Percentiles rank a stretch among this genome's conserved stretches.
Conservation (phyloP, 2,113 vertebrate species). For the Tachysurus vachellii region DNA sequence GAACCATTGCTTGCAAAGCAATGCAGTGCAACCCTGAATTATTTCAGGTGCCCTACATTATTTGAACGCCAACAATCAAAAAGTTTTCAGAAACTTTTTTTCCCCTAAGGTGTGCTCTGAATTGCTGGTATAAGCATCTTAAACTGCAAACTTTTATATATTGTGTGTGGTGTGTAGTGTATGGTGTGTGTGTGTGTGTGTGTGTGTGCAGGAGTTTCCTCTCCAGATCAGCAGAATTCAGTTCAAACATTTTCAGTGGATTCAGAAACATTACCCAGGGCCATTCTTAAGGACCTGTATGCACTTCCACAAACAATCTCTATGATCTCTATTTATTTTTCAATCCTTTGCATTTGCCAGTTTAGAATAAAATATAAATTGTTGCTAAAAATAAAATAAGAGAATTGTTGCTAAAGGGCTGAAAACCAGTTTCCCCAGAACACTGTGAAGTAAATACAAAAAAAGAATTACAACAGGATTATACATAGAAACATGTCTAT, state of each 20-base stretch:
- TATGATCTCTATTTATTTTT: conserved; percentile 26
- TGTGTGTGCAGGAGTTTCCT: conserved; percentile 42
- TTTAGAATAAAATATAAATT: neutral
- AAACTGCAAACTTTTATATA: conserved; percentile 56
- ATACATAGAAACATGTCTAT: neutral
- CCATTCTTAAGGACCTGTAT: neutral
- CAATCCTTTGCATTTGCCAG: neutral
- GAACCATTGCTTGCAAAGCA: neutral
- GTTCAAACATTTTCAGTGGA: conserved; percentile 38
- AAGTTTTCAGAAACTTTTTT: conserved; percentile 42
- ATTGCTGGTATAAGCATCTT: conserved; percentile 54
- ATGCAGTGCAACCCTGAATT: neutral
- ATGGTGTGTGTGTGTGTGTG: conserved; percentile 2
- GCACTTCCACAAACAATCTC: neutral
- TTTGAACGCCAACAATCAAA: neutral
- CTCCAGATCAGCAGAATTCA: conserved; percentile 49
- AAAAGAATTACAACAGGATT: neutral
- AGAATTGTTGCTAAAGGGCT: neutral
- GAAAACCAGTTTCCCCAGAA: neutral
- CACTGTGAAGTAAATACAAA: neutral
- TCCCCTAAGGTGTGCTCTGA: conserved; percentile 45
- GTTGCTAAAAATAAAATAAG: too few relatives aligned
- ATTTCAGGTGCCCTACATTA: conserved; percentile 5
- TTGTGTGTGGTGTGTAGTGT: conserved; percentile 16
- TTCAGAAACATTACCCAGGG: neutral